A percentile compares a stretch with the other conserved stretches of the same genome.
These are phyloP conservation scores for Caranx ignobilis DNA, from an alignment of 2,113 vertebrate genomes.

Conservation along the genomic window DNA sequence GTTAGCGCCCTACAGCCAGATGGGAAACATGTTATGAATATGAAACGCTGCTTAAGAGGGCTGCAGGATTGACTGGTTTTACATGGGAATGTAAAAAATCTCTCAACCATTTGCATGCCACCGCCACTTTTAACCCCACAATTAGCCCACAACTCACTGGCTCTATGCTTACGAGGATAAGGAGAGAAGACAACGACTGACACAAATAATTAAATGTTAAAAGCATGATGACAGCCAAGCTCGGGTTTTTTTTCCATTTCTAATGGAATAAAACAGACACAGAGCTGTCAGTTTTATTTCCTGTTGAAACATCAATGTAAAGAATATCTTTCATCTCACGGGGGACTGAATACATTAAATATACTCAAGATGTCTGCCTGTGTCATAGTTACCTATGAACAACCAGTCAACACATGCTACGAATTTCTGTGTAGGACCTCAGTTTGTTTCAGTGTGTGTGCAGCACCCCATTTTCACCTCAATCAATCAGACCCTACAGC, in stretches of 20 bases:
- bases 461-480: constrained; percentile 6
- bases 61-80: constrained; percentile 55
- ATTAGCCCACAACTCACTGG: neutral
- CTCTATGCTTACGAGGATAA: neutral
- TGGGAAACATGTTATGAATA: constrained; percentile 76
- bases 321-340: neutral
- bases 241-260: neutral
- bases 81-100: constrained; percentile 37
- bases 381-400: neutral
- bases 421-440: neutral
- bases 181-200: neutral
- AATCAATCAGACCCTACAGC: constrained; percentile 22
- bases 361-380: neutral
- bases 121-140: constrained; percentile 29
- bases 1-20: constrained; percentile 70
- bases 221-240: neutral
- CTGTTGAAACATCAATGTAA: neutral
- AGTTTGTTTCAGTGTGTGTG: constrained; percentile 10
- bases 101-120: constrained; percentile 5
- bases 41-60: constrained; percentile 68
- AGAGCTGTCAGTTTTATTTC: constrained; percentile 5
- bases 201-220: neutral
- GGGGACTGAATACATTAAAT: neutral
- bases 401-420: neutral
- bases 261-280: neutral